Conservation (phyloP, 2,888 invertebrate genomes). For the Athrips mouffetella region DNA sequence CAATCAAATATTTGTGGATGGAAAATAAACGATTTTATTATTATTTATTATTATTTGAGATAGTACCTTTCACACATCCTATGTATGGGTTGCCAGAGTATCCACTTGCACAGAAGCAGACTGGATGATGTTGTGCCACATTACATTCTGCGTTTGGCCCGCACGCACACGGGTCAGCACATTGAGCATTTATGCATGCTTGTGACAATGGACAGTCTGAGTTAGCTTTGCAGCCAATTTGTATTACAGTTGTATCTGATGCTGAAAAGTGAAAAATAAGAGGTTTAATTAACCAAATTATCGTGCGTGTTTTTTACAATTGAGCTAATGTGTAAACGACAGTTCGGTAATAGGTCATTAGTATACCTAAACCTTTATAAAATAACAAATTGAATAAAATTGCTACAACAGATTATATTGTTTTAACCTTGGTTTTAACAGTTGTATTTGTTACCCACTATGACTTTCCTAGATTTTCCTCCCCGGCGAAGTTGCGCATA, state of each 20-base stretch:
- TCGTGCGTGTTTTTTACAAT: too few species aligned
- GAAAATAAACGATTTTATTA: background rate
- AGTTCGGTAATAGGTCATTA: too few species aligned
- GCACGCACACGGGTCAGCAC: conserved; percentile 91
- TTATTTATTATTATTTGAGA: background rate
- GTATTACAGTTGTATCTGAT: conserved; percentile 74
- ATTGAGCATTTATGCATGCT: conserved; percentile 88
- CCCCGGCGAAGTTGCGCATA: too few species aligned
- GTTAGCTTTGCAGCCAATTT: conserved; percentile 85
- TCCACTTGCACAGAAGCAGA: conserved; percentile 89
- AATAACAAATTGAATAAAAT: too few species aligned
- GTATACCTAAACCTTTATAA: too few species aligned
- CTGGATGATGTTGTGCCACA: conserved; percentile 90
- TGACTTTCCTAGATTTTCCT: too few species aligned
- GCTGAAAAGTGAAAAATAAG: conserved; percentile 61
- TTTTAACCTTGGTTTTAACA: too few species aligned
- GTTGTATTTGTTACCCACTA: too few species aligned
- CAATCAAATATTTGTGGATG: too few species aligned
- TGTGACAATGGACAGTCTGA: conserved; percentile 89
- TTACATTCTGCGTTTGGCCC: conserved; percentile 90
- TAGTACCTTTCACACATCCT: conserved; percentile 86
- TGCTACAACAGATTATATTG: too few species aligned
- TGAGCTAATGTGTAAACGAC: too few species aligned
- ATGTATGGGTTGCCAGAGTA: conserved; percentile 91
- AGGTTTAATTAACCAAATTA: too few species aligned